phyloP scores from a whole-genome alignment of 2,797 vertebrate species.

The Semaprochilodus insignis region DNA sequence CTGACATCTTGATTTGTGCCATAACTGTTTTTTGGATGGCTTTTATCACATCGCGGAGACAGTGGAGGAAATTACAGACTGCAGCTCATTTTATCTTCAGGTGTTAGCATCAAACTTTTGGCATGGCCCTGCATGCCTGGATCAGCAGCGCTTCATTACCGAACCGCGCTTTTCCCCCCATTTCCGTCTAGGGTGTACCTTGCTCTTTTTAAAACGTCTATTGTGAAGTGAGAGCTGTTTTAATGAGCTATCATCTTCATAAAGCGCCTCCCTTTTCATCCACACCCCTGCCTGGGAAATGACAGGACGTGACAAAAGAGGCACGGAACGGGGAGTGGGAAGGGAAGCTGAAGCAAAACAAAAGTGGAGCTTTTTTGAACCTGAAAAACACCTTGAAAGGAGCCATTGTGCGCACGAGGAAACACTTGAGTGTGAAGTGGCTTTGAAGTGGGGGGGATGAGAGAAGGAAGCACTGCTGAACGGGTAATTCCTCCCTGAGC shows the following conservation, averaged over 20 bases:
- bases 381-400: constrained; percentile 63
- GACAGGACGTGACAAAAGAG: constrained; percentile 58
- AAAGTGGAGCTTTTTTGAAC: constrained; percentile 57
- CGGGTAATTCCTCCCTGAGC: constrained; percentile 46
- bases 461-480: constrained; percentile 52
- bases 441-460: constrained; percentile 62
- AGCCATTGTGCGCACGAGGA: constrained; percentile 59
- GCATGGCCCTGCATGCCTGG: constrained; percentile 3
- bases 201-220: constrained; percentile 34
- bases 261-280: constrained; percentile 39
- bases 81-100: background rate
- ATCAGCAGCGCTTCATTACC: constrained; percentile 11
- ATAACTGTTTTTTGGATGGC: background rate
- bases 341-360: constrained; percentile 55
- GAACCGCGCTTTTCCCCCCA: background rate
- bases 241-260: constrained; percentile 54
- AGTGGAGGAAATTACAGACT: constrained; percentile 2
- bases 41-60: no score
- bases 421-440: constrained; percentile 50
- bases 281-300: constrained; percentile 40
- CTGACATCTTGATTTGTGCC: background rate
- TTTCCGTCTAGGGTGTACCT: constrained; percentile 14
- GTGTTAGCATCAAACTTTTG: constrained; percentile 1
- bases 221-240: constrained; percentile 46
- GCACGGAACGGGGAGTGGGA: constrained; percentile 43